A percentile compares a stretch with the other conserved stretches of the same genome.
These are phyloP conservation scores for Brachyhypopomus gauderio DNA, from an alignment of 2,113 vertebrate genomes.

Conservation along the genomic window DNA sequence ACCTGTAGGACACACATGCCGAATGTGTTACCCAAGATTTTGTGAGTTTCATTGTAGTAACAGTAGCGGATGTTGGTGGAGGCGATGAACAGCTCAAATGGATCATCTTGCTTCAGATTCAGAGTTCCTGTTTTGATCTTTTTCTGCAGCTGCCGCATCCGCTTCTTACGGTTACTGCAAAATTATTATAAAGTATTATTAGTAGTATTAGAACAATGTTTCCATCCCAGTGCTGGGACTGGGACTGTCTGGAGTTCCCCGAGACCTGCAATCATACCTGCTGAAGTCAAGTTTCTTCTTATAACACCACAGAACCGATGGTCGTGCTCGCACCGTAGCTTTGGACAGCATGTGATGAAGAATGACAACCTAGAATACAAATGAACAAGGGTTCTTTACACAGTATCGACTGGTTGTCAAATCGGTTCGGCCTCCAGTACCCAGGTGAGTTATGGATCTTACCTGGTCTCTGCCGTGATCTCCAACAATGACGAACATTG, in stretches of 20 bases:
- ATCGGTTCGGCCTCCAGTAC: too few relatives aligned
- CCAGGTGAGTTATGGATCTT: not conserved
- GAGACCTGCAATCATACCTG: slow-evolving; percentile 75
- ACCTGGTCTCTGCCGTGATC: slow-evolving; percentile 96
- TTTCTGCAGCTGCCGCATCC: slow-evolving; percentile 96
- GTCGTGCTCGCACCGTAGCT: slow-evolving; percentile 87
- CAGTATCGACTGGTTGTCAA: too few relatives aligned
- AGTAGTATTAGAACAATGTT: too few relatives aligned
- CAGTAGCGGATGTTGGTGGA: slow-evolving; percentile 98
- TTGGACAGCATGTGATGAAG: slow-evolving; percentile 99
- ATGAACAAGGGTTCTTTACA: too few relatives aligned
- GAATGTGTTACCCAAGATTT: slow-evolving; percentile 94
- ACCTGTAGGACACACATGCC: slow-evolving; percentile 98
- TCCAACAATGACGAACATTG: slow-evolving; percentile 89
- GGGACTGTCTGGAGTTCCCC: too few relatives aligned
- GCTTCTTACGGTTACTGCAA: slow-evolving; percentile 93
- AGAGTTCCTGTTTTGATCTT: slow-evolving; percentile 93
- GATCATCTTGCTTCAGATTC: slow-evolving; percentile 91
- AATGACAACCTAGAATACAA: slow-evolving; percentile 85
- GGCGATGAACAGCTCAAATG: slow-evolving; percentile 93
- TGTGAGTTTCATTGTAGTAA: slow-evolving; percentile 97
- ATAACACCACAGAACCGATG: slow-evolving; percentile 96
- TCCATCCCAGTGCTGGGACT: too few relatives aligned
- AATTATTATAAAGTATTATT: slow-evolving; percentile 11
- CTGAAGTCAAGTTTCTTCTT: slow-evolving; percentile 97